Percentiles rank a stretch among this genome's conserved stretches.
phyloP scores from a whole-genome alignment of 2,113 vertebrate species.

The Drymodes brunneopygia region DNA sequence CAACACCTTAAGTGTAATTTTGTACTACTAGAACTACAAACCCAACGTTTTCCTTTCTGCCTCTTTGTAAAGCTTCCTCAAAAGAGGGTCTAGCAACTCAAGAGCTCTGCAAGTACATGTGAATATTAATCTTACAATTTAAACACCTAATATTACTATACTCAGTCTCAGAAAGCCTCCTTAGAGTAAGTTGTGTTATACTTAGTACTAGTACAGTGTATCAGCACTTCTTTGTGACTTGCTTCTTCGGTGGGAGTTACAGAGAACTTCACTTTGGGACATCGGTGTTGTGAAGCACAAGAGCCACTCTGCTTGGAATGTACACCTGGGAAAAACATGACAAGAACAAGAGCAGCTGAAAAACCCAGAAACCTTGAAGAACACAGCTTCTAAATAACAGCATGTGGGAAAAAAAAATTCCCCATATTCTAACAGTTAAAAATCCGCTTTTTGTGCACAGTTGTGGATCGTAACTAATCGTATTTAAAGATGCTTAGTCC shows the following conservation, averaged over 20 bases:
- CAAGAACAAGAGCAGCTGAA: background rate
- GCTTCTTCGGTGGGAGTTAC: background rate
- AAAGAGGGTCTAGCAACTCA: slow-evolving; percentile 28
- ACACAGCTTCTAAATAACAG: background rate
- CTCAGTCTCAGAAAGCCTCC: slow-evolving; percentile 41
- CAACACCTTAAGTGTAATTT: slow-evolving; percentile 1
- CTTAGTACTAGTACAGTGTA: background rate
- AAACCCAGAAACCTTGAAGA: background rate
- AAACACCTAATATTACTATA: slow-evolving; percentile 40
- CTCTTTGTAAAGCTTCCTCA: background rate
- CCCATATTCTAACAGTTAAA: background rate
- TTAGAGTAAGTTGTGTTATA: background rate
- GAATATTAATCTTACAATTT: slow-evolving; percentile 40
- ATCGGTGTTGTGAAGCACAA: slow-evolving; percentile 74
- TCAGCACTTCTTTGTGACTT: slow-evolving; percentile 36
- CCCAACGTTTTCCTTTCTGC: background rate
- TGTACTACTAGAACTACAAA: slow-evolving; percentile 31
- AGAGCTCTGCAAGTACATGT: slow-evolving; percentile 45
- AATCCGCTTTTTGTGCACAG: background rate
- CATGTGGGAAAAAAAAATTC: background rate
- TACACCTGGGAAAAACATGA: slow-evolving; percentile 66
- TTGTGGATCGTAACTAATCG: background rate
- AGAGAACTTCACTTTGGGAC: slow-evolving; percentile 56
- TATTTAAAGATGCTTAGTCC: background rate
- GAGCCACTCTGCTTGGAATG: slow-evolving; percentile 80